These are phyloP conservation scores for Saguinus midas DNA, from an alignment of 2,113 vertebrate genomes.

Conservation along the genomic window DNA sequence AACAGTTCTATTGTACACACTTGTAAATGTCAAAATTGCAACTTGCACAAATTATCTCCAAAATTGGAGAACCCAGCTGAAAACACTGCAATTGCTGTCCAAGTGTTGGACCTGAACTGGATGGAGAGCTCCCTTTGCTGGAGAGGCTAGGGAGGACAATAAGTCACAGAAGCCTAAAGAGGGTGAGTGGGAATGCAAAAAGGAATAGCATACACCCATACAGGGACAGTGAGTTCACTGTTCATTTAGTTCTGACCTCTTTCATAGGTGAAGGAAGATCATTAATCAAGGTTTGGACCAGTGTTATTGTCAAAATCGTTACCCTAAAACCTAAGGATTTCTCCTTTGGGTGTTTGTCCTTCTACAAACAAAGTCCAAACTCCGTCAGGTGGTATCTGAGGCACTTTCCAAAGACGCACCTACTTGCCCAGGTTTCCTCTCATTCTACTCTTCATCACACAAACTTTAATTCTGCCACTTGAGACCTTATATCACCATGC, in stretches of 20 bases:
- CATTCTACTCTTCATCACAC: not conserved
- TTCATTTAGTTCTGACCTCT: not conserved
- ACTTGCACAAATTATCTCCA: not conserved
- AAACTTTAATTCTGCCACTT: not conserved
- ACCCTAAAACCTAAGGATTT: not conserved
- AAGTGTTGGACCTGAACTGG: not conserved
- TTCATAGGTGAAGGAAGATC: not conserved
- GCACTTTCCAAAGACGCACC: not conserved
- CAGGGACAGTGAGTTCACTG: too few relatives aligned
- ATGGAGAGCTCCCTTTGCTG: not conserved
- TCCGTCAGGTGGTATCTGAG: not conserved
- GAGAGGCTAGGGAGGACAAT: not conserved
- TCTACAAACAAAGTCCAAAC: not conserved
- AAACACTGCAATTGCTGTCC: not conserved
- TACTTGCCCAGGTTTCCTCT: not conserved
- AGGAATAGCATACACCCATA: not conserved
- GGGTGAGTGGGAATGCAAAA: not conserved
- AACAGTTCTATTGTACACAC: not conserved
- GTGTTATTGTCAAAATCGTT: not conserved
- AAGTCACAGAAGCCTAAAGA: not conserved
- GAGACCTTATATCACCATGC: too few relatives aligned
- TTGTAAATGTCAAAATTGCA: constrained; percentile 32
- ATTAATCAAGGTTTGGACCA: not conserved
- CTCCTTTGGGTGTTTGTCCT: not conserved
- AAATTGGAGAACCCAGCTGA: not conserved